phyloP scores from a whole-genome alignment of 2,797 vertebrate species.

The Carapus acus region DNA sequence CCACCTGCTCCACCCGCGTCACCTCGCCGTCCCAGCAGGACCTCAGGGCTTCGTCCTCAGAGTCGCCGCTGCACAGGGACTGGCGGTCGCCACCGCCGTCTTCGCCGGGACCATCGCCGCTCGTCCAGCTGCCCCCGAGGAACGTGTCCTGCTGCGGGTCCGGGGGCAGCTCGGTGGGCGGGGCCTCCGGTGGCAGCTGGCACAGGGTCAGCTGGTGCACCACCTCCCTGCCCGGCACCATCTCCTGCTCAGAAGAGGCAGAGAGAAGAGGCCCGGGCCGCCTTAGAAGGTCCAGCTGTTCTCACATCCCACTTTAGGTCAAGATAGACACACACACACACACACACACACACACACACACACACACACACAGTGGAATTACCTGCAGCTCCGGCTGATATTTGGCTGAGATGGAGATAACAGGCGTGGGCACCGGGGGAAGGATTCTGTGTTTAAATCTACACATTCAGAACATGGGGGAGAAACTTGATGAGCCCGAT shows the following conservation, averaged over 20 bases:
- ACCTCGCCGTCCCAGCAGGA: slow-evolving; percentile 12
- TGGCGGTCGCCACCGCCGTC: slow-evolving; percentile 12
- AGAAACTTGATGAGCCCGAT: too few relatives aligned
- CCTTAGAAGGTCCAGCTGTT: too few relatives aligned
- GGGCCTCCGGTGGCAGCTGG: slow-evolving; percentile 21
- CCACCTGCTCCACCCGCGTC: slow-evolving; percentile 31
- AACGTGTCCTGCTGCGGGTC: slow-evolving; percentile 10
- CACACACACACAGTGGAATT: slow-evolving; percentile 16
- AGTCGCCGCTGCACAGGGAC: slow-evolving; percentile 26
- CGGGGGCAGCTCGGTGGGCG: not conserved
- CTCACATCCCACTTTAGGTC: too few relatives aligned
- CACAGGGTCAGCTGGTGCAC: slow-evolving; percentile 46
- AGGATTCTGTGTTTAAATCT: slow-evolving; percentile 54
- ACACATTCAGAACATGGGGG: not conserved
- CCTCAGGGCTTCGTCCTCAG: slow-evolving; percentile 23
- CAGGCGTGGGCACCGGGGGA: slow-evolving; percentile 59
- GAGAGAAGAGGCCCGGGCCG: not conserved
- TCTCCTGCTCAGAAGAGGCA: slow-evolving; percentile 31
- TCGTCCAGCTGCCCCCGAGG: not conserved
- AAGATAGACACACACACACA: too few relatives aligned
- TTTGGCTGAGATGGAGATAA: slow-evolving; percentile 42
- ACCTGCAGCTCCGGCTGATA: slow-evolving; percentile 39
- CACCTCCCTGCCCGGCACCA: slow-evolving; percentile 50
- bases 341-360: too few relatives aligned
- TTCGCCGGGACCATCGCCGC: not conserved